Evolutionary conservation across 2,113 vertebrate species (phyloP), one percentile per base, ranked within the genome.

Genomic region (Pimephales promelas): DNA sequence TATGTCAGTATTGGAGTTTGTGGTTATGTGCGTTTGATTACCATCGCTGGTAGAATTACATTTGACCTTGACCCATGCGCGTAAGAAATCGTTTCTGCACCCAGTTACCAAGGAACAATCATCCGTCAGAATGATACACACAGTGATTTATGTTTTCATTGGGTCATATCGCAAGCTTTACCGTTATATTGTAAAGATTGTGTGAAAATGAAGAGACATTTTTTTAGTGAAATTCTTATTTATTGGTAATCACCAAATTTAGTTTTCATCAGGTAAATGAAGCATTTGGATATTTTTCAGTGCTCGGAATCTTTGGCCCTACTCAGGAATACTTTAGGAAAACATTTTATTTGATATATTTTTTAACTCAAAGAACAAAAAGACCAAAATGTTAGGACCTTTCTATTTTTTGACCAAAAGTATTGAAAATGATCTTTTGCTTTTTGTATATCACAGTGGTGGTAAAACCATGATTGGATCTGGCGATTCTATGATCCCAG

Each of bases 261-360:
- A 24, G 18, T 54, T 77, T 34, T 22, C 5, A 24, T 59, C 24
- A 26, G 59, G 31, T n/a, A 52, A 14, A 73, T 72, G 14, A 52
- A 56, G 47, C 45, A 81, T 43, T 80, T 66, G 14, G 5, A 4
- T 62, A 9, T 56, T 26, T 73, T 40, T 74, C 2, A 13, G 4
- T 49, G 24, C 22, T 84, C 3, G 76, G 9, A 83, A 54, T 45
- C n/a, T 3, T 31, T 68, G 56, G 24, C 59, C 82, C 61, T 52
- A n/a, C 82, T 81, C 78, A 87, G 86, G 82, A 81, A 84, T 70
- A 79, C 40, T 57, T 36, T 45, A 52, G 20, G 64, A 61, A 47
- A 73, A 31, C 10, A 2, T 72, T 72, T 71, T 47, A 28, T 61
- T 77, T 10, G 7, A n/a, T 78, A 31, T 34, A 40, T 82, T 70